Evolutionary conservation across 2,797 vertebrate genomes (phyloP).

Genomic region (Sebastes umbrosus): DNA sequence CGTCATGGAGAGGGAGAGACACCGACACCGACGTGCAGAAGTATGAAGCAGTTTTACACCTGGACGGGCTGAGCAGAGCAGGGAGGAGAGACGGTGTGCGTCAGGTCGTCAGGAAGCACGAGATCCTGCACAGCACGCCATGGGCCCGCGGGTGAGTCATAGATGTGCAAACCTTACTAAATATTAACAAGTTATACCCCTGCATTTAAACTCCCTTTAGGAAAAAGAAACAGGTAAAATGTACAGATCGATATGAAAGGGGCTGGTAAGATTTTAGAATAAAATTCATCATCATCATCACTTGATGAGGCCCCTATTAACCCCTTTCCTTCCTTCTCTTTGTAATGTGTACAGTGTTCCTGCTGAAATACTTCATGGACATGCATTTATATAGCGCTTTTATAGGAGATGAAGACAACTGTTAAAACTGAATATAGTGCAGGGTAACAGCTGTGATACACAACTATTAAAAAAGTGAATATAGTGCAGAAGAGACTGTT

Average conservation of each 20-base stretch:
- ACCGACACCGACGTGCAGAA: not conserved
- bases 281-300: too few species aligned
- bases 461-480: too few species aligned
- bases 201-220: not conserved
- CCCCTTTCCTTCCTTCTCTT: not conserved
- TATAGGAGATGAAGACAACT: too few species aligned
- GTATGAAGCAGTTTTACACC: constrained; percentile 49
- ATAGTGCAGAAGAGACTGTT: too few species aligned
- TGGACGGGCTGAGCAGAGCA: constrained; percentile 23
- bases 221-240: not conserved
- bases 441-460: too few species aligned
- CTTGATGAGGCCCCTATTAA: not conserved
- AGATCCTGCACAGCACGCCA: constrained; percentile 33
- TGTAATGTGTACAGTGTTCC: not conserved
- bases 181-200: not conserved
- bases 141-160: constrained; percentile 67
- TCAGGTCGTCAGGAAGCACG: constrained; percentile 66
- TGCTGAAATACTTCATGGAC: not conserved
- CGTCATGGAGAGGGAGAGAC: not conserved
- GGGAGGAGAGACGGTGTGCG: constrained; percentile 23
- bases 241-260: not conserved
- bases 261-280: not conserved
- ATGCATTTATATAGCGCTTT: too few species aligned
- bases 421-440: too few species aligned
- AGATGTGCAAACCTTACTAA: not conserved